Evolutionary conservation across 1,140 invertebrate species (phyloP).

Genomic region (Melitaea cinxia): DNA sequence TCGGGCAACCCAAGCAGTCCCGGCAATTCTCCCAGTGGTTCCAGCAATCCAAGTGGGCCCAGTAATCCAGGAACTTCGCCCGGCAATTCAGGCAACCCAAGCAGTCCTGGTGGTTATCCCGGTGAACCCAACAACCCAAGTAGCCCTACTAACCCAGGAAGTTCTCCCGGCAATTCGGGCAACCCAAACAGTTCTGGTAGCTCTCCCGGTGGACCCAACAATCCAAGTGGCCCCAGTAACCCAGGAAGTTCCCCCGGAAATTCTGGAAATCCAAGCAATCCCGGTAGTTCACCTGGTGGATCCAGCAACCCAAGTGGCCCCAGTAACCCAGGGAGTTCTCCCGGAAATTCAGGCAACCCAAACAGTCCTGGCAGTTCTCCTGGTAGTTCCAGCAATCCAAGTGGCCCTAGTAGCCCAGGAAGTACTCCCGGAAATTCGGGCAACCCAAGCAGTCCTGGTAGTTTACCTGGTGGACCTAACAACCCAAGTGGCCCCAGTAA

Average conservation of each 20-base stretch:
- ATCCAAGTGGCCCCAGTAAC: neutral
- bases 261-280: neutral
- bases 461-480: too few relatives aligned
- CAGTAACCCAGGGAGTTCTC: too few relatives aligned
- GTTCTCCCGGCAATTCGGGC: too few relatives aligned
- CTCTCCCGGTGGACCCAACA: too few relatives aligned
- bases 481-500: too few relatives aligned
- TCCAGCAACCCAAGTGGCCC: neutral
- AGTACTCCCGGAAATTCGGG: slow-evolving; percentile 18
- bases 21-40: neutral
- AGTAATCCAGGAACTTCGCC: neutral
- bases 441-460: neutral
- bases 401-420: neutral
- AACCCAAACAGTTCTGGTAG: too few relatives aligned
- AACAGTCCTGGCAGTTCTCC: slow-evolving; percentile 14
- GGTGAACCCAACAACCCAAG: too few relatives aligned
- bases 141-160: too few relatives aligned
- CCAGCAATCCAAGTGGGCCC: neutral
- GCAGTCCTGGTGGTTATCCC: too few relatives aligned
- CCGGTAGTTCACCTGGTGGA: neutral
- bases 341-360: neutral
- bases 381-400: neutral
- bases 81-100: neutral
- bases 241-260: neutral
- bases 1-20: slow-evolving; percentile 12